These are phyloP conservation scores for Actinia tenebrosa DNA, from an alignment of 64 coral and sea anemone species.

Conservation along the genomic window DNA sequence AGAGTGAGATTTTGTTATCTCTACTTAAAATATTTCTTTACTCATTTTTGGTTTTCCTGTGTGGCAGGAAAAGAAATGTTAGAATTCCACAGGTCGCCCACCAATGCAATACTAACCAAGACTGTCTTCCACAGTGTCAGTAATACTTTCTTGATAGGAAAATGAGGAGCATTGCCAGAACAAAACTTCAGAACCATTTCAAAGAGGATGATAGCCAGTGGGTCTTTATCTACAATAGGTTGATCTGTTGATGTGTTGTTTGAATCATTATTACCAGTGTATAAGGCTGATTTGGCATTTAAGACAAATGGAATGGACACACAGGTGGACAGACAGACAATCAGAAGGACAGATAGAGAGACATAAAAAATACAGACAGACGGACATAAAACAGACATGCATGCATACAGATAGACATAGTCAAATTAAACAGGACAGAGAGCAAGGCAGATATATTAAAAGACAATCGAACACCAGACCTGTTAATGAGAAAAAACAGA, in stretches of 20 bases:
- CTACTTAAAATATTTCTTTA: too few relatives aligned
- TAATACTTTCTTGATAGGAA: slow-evolving; percentile 96
- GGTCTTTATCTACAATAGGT: slow-evolving; percentile 58
- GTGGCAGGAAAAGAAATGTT: too few relatives aligned
- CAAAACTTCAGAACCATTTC: slow-evolving; percentile 99
- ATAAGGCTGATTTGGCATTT: not conserved
- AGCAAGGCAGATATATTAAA: too few relatives aligned
- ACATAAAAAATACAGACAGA: not conserved
- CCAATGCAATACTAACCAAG: slow-evolving; percentile 36
- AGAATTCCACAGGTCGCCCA: not conserved
- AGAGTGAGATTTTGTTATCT: too few relatives aligned
- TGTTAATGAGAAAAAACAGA: too few relatives aligned
- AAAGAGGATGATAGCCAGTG: slow-evolving; percentile 68
- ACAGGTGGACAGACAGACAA: not conserved
- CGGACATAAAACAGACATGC: too few relatives aligned
- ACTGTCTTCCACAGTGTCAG: slow-evolving; percentile 80
- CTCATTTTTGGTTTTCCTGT: too few relatives aligned
- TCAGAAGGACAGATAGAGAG: not conserved
- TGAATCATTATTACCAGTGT: not conserved
- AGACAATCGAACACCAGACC: too few relatives aligned
- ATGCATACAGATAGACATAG: too few relatives aligned
- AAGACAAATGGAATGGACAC: not conserved
- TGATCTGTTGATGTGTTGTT: slow-evolving; percentile 34
- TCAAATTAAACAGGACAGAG: too few relatives aligned
- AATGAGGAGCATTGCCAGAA: slow-evolving; percentile 82